Base-by-base conservation (phyloP, 1,140 invertebrate species). In the Scaptomyza hsui region DNA sequence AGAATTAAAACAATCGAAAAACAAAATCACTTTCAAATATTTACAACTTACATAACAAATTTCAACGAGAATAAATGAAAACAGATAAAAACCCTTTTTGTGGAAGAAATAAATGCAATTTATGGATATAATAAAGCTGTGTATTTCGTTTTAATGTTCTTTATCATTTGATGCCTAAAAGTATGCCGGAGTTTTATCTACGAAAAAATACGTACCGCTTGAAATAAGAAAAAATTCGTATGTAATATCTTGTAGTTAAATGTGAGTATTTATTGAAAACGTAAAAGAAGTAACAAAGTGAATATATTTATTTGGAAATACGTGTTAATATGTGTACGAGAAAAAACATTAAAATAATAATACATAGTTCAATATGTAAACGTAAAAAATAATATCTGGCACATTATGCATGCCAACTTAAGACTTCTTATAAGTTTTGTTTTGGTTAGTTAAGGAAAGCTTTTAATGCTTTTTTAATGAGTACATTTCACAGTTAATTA, bases 41-140 rank as follows among this genome's bases (percentile, higher is more conserved):
- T 88, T 85, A 86, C 81, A 85, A 88, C 65, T 88, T 85, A 85
- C 69, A 78, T 85, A 85, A 29, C 55, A 85, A 80, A 85, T 81
- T 85, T 85, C 77, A 86, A 86, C 72, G 81, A 77, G 62, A 86
- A 81, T 78, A 80, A 83, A 77, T 81, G 77, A 72, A 80, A 80
- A 62, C 52, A 72, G 37, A 52, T 16, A 39, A 76, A 62, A 53
- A 51, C 52, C 73, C 74, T 86, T 86, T 86, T 83, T 89, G 75
- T 80, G 85, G 65, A 89, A 69, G 76, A 89, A 89, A 89, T 89
- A 89, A 85, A 89, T 75, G 76, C 73, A 89, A 89, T 83, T 89
- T 89, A 89, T 89, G 73, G 63, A 89, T 85, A 89, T 73, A 77
- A 79, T 42, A 83, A 71, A n/a, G 62, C 62, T 44, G 41, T 41